phyloP scores from a whole-genome alignment of 2,797 vertebrate species.

The Pipistrellus pipistrellus region DNA sequence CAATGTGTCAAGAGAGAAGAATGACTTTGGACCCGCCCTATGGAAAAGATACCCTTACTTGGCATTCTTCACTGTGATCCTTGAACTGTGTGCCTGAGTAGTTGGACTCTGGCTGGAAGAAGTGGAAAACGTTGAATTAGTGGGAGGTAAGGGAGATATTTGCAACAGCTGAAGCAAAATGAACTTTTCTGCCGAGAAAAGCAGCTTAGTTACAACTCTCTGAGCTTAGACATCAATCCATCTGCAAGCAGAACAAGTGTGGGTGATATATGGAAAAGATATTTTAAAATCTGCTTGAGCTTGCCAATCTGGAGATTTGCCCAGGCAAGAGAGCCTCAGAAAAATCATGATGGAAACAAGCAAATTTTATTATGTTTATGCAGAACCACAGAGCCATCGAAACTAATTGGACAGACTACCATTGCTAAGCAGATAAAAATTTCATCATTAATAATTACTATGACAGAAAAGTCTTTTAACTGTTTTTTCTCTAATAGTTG shows the following conservation, averaged over 20 bases:
- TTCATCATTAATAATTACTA: constrained; percentile 70
- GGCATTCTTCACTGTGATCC: constrained; percentile 8
- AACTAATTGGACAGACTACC: constrained; percentile 68
- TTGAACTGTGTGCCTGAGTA: neutral
- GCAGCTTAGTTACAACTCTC: constrained; percentile 71
- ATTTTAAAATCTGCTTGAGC: constrained; percentile 79
- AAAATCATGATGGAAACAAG: constrained; percentile 72
- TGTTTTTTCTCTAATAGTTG: constrained; percentile 9
- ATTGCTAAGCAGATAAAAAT: constrained; percentile 68
- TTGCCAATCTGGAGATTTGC: constrained; percentile 78
- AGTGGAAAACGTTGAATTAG: constrained; percentile 41
- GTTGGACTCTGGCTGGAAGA: neutral
- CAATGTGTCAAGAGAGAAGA: constrained; percentile 40
- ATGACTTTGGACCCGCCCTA: constrained; percentile 32
- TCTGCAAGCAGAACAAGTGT: constrained; percentile 68
- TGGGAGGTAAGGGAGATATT: neutral
- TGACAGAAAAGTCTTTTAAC: constrained; percentile 46
- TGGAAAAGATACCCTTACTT: constrained; percentile 32
- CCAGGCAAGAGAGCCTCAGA: constrained; percentile 61
- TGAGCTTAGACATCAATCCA: constrained; percentile 72
- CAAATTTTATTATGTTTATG: constrained; percentile 73
- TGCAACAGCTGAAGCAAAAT: constrained; percentile 69
- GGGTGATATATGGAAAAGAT: constrained; percentile 77
- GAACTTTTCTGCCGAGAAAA: constrained; percentile 57
- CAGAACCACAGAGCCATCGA: constrained; percentile 63